Percentiles rank a stretch among this genome's conserved stretches.
phyloP scores from a whole-genome alignment of 2,888 invertebrate species.

The Drosophila cyrtoloma region DNA sequence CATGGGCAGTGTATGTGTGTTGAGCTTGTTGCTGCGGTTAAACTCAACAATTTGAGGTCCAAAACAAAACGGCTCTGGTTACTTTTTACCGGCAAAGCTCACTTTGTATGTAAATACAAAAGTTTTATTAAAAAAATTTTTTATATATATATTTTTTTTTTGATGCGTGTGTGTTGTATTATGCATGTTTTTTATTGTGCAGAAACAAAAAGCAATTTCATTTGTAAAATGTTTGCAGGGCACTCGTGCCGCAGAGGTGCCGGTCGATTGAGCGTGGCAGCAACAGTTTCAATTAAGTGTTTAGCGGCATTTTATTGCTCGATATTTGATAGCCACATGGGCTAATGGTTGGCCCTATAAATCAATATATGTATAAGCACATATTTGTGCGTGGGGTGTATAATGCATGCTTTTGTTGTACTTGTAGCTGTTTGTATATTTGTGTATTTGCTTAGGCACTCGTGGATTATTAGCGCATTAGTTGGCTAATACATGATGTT shows the following conservation, averaged over 20 bases:
- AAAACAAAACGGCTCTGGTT: constrained; percentile 23
- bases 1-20: background rate
- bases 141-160: background rate
- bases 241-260: constrained; percentile 8
- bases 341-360: constrained; percentile 55
- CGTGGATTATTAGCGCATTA: constrained; percentile 79
- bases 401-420: constrained; percentile 11
- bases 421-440: constrained; percentile 26
- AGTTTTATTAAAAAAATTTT: constrained; percentile 70
- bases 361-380: constrained; percentile 60
- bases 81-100: constrained; percentile 41
- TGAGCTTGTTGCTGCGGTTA: constrained; percentile 51
- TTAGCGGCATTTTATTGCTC: constrained; percentile 75
- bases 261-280: constrained; percentile 16
- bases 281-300: constrained; percentile 81
- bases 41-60: constrained; percentile 49
- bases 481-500: constrained; percentile 69
- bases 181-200: constrained; percentile 48
- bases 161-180: constrained; percentile 21
- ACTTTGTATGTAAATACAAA: constrained; percentile 77
- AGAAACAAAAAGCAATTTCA: constrained; percentile 69
- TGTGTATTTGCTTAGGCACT: constrained; percentile 72
- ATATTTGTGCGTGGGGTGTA: background rate
- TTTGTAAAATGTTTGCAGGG: constrained; percentile 52
- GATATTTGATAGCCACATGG: constrained; percentile 68